Base-by-base conservation (phyloP, 2,113 vertebrate species). In the Uropsilus gracilis region DNA sequence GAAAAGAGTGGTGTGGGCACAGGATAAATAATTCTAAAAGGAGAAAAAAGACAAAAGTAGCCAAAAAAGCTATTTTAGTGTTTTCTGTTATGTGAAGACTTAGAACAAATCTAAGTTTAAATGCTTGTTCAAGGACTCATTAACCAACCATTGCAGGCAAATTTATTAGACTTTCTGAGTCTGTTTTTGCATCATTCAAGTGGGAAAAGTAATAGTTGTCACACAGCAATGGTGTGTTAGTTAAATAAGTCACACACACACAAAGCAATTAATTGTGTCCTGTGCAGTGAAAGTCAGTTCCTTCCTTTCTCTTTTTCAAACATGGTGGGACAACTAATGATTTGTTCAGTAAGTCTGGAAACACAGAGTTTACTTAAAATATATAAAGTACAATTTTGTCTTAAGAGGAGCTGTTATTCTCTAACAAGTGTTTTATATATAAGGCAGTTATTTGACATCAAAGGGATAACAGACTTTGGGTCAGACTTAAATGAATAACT, bases 381-480 rank as follows among this genome's bases (percentile, higher is more conserved):
- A 78, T 68, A 82, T 32, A 73, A 85, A 90, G 53, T 86, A 91
- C 93, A 86, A 91, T 76, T 24, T 75, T 85, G 59, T 59, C 50
- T 39, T 87, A 61, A 69, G 17, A 69, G 53, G 32, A 73, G 63
- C 39, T 24, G 10, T 50, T 55, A 87, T 77, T 28, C 76, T 84
- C 32, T 55, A 53, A 59, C 9, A 76, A 68, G 32, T 61, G 16
- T 85, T 91, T 64, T 50, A 66, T 53, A 64, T 78, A 24, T 50
- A 75, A 89, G 37, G n/a, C 66, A 89, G 57, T 34, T 87, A 84
- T 73, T 37, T 63, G 50, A 57, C 84, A 81, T 80, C 46, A 96
- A 76, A 85, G 12, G 24, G 24, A 71, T 44, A 88, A 88, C 12
- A 50, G 59, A 81, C n/a, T 71, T 86, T 93, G 73, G 86, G 55